Conservation (phyloP, 2,113 vertebrate genomes). For the Chaetops frenatus region DNA sequence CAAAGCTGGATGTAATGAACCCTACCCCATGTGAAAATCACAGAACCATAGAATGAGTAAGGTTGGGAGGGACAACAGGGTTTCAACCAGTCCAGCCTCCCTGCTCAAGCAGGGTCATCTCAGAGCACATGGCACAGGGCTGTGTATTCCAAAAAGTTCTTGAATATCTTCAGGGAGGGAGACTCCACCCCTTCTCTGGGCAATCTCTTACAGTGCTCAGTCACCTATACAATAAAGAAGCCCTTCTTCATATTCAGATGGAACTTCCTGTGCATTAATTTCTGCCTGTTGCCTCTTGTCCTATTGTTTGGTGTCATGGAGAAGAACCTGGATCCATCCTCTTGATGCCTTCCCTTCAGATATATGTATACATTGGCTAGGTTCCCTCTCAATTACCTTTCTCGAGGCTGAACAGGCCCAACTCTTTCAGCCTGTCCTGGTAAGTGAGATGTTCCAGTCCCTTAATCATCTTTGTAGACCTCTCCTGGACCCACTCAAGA, state of each 20-base stretch:
- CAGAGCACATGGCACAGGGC: background rate
- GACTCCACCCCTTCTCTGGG: background rate
- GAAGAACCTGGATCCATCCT: background rate
- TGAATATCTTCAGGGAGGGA: background rate
- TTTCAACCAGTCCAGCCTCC: fast-evolving
- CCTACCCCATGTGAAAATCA: background rate
- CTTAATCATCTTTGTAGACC: background rate
- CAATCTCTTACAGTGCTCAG: background rate
- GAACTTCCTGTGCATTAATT: background rate
- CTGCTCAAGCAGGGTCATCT: background rate
- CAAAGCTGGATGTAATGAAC: background rate
- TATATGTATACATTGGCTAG: background rate
- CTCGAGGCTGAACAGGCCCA: background rate
- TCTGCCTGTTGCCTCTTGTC: background rate
- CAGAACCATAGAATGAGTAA: background rate
- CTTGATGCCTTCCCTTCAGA: background rate
- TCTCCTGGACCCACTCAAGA: background rate
- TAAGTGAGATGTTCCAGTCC: background rate
- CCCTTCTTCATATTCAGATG: background rate
- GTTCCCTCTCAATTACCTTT: background rate
- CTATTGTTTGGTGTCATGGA: background rate
- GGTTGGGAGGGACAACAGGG: background rate
- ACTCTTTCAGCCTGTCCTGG: fast-evolving
- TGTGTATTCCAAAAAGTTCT: background rate
- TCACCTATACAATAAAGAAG: background rate